These are phyloP conservation scores for Halisarca cf. caerulea DNA, from an alignment of 37 sponge, comb jelly and placozoan genomes.

Conservation along the genomic window DNA sequence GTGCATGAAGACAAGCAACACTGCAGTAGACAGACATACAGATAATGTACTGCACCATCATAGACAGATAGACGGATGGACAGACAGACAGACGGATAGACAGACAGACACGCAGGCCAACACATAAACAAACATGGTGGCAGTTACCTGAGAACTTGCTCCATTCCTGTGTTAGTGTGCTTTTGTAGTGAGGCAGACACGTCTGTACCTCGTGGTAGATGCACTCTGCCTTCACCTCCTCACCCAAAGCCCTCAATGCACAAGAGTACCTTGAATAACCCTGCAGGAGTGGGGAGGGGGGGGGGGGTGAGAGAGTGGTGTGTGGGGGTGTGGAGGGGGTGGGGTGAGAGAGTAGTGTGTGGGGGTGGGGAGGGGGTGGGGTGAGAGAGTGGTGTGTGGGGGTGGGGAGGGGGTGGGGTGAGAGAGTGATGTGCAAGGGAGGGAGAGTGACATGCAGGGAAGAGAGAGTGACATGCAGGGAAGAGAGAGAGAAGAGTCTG, in stretches of 20 bases:
- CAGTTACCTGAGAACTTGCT: neutral
- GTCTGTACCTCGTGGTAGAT: neutral
- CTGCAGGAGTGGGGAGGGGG: neutral
- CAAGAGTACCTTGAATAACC: slow-evolving; percentile 25
- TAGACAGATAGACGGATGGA: too few relatives aligned
- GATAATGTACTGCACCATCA: too few relatives aligned
- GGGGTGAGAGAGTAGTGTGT: neutral
- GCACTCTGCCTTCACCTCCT: slow-evolving; percentile 15
- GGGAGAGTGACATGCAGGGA: too few relatives aligned
- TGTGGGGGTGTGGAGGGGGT: neutral
- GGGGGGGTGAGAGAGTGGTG: neutral
- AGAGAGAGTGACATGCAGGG: neutral
- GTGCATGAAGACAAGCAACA: neutral
- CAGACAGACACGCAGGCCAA: too few relatives aligned
- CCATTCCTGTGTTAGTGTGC: neutral
- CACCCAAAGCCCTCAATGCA: slow-evolving; percentile 2
- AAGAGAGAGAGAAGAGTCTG: neutral
- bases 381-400: neutral
- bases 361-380: neutral
- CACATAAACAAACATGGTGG: too few relatives aligned
- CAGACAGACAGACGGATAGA: too few relatives aligned
- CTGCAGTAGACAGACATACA: neutral
- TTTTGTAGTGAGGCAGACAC: neutral
- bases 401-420: neutral
- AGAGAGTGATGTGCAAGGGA: neutral